Percentiles rank a stretch among this genome's conserved stretches.
These are phyloP conservation scores for Xestia ashworthii DNA, from an alignment of 2,888 invertebrate genomes.

Conservation along the genomic window DNA sequence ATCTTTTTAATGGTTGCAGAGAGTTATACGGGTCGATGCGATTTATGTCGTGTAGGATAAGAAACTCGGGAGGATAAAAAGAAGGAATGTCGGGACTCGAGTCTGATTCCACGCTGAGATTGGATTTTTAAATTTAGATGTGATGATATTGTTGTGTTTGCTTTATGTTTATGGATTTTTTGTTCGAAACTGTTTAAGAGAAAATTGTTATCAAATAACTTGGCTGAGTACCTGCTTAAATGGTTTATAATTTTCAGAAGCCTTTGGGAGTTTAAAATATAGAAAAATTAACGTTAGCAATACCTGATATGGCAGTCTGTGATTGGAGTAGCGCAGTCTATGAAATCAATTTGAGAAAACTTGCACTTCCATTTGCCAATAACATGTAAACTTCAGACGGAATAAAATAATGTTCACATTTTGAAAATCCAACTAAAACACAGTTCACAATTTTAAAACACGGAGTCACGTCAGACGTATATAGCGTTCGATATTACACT, in stretches of 20 bases:
- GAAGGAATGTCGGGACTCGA: conserved; percentile 82
- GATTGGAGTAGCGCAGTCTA: neutral
- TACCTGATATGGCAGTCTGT: neutral
- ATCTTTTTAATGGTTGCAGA: conserved; percentile 89
- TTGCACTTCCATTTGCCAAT: neutral
- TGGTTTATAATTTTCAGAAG: conserved; percentile 6
- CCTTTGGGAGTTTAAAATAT: neutral
- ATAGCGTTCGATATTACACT: conserved; percentile 51
- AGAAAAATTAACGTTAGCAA: neutral
- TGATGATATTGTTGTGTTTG: conserved; percentile 80
- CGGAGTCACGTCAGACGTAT: conserved; percentile 42
- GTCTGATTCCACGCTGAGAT: conserved; percentile 85
- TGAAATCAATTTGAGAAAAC: neutral
- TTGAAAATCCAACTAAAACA: conserved; percentile 17
- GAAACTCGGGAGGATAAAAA: conserved; percentile 81
- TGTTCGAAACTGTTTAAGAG: conserved; percentile 66
- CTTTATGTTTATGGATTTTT: conserved; percentile 70
- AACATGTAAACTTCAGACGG: neutral
- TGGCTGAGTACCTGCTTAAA: conserved; percentile 21
- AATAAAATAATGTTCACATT: neutral
- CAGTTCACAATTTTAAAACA: conserved; percentile 39
- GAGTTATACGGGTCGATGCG: conserved; percentile 88
- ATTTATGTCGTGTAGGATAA: conserved; percentile 88
- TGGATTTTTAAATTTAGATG: conserved; percentile 89
- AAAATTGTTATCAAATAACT: conserved; percentile 46